phyloP scores from a whole-genome alignment of 2,888 invertebrate species.

The Agrochola lychnidis region DNA sequence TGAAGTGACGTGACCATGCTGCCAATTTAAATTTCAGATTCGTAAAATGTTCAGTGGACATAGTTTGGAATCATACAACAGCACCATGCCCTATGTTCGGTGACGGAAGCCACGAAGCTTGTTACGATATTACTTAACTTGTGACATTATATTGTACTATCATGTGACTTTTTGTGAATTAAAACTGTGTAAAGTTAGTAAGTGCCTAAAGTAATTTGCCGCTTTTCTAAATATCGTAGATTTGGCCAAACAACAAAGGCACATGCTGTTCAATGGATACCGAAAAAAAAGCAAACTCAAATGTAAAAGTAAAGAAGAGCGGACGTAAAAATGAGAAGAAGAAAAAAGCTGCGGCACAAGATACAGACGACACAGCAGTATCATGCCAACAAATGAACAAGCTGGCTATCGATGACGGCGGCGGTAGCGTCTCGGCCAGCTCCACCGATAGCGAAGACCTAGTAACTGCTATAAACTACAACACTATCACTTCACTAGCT shows the following conservation, averaged over 20 bases:
- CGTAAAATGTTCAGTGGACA: conserved; percentile 77
- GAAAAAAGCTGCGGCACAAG: conserved; percentile 79
- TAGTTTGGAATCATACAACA: conserved; percentile 71
- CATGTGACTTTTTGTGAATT: conserved; percentile 84
- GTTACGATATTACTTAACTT: conserved; percentile 81
- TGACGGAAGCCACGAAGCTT: conserved; percentile 77
- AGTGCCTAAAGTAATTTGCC: conserved; percentile 66
- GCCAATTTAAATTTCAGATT: conserved; percentile 76
- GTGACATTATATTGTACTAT: conserved; percentile 71
- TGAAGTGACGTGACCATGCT: conserved; percentile 65
- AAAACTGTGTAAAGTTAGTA: conserved; percentile 66
- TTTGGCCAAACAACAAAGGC: conserved; percentile 69
- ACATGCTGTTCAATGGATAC: conserved; percentile 88
- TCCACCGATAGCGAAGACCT: conserved; percentile 92
- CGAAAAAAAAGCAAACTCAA: conserved; percentile 74
- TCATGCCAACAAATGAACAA: conserved; percentile 74
- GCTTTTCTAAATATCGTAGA: conserved; percentile 70
- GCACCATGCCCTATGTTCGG: conserved; percentile 78
- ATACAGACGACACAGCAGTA: conserved; percentile 71
- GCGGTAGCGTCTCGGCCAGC: conserved; percentile 79
- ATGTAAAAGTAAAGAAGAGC: conserved; percentile 78
- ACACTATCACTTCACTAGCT: conserved; percentile 92
- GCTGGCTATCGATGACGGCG: conserved; percentile 71
- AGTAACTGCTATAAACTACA: conserved; percentile 92
- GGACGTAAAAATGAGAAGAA: conserved; percentile 85